A percentile compares a stretch with the other conserved stretches of the same genome.
Conservation (phyloP, 2,888 invertebrate genomes). For the Lasioglossum leucozonium region DNA sequence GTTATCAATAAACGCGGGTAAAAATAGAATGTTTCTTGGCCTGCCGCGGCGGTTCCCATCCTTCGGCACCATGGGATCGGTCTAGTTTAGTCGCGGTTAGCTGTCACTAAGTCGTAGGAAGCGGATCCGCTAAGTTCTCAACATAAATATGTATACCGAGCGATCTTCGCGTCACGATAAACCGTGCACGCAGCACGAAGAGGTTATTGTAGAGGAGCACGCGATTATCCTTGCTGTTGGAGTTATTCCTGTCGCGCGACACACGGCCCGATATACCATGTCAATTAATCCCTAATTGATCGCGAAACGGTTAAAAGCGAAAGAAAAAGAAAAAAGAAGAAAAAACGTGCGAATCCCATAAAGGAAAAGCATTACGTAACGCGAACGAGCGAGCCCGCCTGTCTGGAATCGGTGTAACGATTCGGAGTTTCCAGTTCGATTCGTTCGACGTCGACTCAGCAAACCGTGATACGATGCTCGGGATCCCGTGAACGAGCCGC, state of each 20-base stretch:
- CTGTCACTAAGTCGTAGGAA: constrained; percentile 64
- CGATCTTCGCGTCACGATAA: constrained; percentile 40
- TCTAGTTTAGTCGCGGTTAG: constrained; percentile 48
- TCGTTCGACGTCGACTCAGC: background rate
- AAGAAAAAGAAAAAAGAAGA: constrained; percentile 29
- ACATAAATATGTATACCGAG: constrained; percentile 46
- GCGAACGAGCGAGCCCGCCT: background rate
- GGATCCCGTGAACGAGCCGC: constrained; percentile 9
- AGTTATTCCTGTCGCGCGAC: too few species aligned
- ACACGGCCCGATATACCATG: constrained; percentile 7
- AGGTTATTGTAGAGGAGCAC: constrained; percentile 34
- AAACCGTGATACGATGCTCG: constrained; percentile 15
- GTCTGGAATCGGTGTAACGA: constrained; percentile 5
- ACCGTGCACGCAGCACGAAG: constrained; percentile 27
- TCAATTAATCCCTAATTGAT: constrained; percentile 37
- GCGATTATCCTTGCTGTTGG: constrained; percentile 19
- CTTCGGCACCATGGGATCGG: constrained; percentile 53
- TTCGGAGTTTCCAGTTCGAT: constrained; percentile 12
- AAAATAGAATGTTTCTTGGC: constrained; percentile 43
- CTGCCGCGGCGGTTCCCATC: constrained; percentile 52
- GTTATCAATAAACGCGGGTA: constrained; percentile 36
- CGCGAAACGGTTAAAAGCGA: background rate
- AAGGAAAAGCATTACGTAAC: constrained; percentile 26
- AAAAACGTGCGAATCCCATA: background rate
- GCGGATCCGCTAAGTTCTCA: constrained; percentile 67